phyloP scores from a whole-genome alignment of 2,113 vertebrate species.

The Siniperca knerii region DNA sequence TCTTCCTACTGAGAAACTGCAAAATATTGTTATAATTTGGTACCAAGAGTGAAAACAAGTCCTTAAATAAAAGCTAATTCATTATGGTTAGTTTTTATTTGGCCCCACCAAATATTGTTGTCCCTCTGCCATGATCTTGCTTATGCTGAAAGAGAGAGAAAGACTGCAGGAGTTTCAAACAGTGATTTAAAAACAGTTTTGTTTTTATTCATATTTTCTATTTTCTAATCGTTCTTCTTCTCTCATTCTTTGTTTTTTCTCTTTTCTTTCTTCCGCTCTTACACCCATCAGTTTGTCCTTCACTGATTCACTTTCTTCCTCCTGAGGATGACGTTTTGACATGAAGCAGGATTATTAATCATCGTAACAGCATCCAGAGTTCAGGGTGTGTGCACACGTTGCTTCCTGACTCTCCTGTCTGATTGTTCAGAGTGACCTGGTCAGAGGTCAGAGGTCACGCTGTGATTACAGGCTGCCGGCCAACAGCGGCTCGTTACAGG shows the following conservation, averaged over 20 bases:
- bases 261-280: background rate
- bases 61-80: background rate
- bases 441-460: slow-evolving; percentile 35
- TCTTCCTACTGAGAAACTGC: background rate
- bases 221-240: background rate
- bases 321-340: background rate
- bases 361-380: background rate
- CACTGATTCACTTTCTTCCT: background rate
- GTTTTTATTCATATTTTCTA: background rate
- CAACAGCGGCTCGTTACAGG: slow-evolving; percentile 22
- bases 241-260: background rate
- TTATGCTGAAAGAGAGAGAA: too few relatives aligned
- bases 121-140: too few relatives aligned
- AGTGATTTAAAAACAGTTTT: background rate
- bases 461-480: slow-evolving; percentile 20
- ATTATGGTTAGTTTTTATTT: background rate
- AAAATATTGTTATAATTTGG: background rate
- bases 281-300: background rate
- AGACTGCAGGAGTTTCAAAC: too few relatives aligned
- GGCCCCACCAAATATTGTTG: background rate
- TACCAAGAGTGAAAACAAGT: background rate
- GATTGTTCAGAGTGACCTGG: slow-evolving; percentile 6
- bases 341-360: slow-evolving; percentile 19
- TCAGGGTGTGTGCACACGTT: slow-evolving; percentile 3
- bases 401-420: background rate